These are phyloP conservation scores for Amazona guildingii DNA, from an alignment of 2,113 vertebrate genomes.

Conservation along the genomic window DNA sequence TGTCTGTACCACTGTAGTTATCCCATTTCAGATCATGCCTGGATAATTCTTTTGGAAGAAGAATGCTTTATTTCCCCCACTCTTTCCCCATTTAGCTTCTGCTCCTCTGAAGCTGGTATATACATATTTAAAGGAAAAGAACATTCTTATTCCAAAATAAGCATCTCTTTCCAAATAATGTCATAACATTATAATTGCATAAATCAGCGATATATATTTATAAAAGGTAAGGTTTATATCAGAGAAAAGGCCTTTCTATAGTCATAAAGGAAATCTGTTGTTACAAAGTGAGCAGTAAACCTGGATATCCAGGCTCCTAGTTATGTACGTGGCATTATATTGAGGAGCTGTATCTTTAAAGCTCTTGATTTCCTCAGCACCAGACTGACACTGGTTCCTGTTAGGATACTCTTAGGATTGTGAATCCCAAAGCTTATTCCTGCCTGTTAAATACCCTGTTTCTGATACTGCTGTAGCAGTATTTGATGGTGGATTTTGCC, in stretches of 20 bases:
- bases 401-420: neutral
- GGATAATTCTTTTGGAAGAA: conserved; percentile 1
- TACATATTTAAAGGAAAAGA: neutral
- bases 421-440: neutral
- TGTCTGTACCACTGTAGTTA: neutral
- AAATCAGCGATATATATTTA: neutral
- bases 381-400: neutral
- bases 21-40: neutral
- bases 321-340: neutral
- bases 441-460: neutral
- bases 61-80: neutral
- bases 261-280: neutral
- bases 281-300: neutral
- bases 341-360: neutral
- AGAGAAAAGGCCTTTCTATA: neutral
- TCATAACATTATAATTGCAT: neutral
- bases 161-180: neutral
- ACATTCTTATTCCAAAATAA: neutral
- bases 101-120: neutral
- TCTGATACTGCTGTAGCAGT: neutral
- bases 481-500: neutral
- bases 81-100: neutral
- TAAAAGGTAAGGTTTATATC: neutral
- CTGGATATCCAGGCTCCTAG: neutral
- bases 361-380: neutral